Conservation (phyloP, 2,888 invertebrate species). For the Megalurothrips usitatus region DNA sequence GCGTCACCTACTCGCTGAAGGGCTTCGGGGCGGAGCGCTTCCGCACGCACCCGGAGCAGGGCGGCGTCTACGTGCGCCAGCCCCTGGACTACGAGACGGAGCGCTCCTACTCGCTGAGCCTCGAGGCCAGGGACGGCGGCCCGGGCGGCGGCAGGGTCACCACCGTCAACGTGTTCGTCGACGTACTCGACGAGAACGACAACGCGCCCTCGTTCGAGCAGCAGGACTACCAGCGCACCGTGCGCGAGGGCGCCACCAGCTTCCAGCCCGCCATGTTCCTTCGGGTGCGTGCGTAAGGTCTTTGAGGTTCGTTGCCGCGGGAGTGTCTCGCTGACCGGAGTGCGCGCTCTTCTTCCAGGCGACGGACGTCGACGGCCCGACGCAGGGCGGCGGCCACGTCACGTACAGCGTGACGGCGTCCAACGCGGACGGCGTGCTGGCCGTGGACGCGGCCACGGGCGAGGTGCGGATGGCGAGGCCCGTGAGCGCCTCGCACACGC, state of each 20-base stretch:
- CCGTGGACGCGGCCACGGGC: constrained; percentile 64
- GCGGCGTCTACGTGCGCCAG: constrained; percentile 62
- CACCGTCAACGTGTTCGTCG: constrained; percentile 65
- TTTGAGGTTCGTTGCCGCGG: neutral
- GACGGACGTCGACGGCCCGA: constrained; percentile 67
- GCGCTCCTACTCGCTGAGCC: constrained; percentile 71
- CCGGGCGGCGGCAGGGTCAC: constrained; percentile 72
- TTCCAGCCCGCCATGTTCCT: constrained; percentile 78
- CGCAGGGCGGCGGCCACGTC: constrained; percentile 64
- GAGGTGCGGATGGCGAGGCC: constrained; percentile 61
- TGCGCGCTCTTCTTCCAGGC: constrained; percentile 50
- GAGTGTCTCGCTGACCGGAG: neutral
- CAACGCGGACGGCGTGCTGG: constrained; percentile 49
- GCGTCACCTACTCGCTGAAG: constrained; percentile 65
- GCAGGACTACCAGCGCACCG: constrained; percentile 65
- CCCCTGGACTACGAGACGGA: constrained; percentile 74
- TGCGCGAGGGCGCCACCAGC: constrained; percentile 67
- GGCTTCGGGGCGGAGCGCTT: constrained; percentile 78
- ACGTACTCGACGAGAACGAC: constrained; percentile 71
- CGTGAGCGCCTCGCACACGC: constrained; percentile 68
- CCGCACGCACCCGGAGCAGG: constrained; percentile 59
- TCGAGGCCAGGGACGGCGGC: constrained; percentile 77
- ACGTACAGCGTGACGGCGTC: constrained; percentile 49
- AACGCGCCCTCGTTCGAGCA: constrained; percentile 69
- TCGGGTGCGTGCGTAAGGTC: constrained; percentile 47